Evolutionary conservation across 1,140 invertebrate genomes (phyloP).

Genomic region (Drepana arcuata): DNA sequence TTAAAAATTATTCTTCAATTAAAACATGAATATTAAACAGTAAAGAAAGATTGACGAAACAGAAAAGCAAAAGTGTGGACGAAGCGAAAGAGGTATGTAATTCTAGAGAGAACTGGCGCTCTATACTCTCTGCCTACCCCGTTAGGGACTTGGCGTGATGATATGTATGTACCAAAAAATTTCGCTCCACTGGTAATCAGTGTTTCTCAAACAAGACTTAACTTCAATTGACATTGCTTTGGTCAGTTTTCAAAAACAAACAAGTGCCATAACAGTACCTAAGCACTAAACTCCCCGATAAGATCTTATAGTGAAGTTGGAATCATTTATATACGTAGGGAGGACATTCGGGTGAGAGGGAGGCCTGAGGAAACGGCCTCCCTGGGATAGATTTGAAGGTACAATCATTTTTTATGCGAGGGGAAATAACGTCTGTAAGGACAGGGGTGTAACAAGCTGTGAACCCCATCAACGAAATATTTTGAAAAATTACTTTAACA

Average conservation of each 20-base stretch:
- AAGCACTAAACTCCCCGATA: not conserved
- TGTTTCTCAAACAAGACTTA: no score
- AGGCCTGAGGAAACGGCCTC: constrained; percentile 39
- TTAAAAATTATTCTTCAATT: no score
- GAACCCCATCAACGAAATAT: constrained; percentile 1
- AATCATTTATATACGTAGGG: constrained; percentile 44
- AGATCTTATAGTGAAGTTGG: constrained; percentile 20
- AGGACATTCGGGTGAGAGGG: constrained; percentile 29
- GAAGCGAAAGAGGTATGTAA: no score
- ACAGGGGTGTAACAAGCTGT: constrained; percentile 19
- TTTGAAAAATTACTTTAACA: no score
- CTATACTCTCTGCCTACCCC: no score
- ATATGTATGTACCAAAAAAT: no score
- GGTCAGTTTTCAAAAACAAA: not conserved
- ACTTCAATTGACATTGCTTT: not conserved
- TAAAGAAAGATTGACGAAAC: no score
- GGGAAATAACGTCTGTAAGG: constrained; percentile 43
- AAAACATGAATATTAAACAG: no score
- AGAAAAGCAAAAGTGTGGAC: no score
- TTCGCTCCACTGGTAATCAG: no score
- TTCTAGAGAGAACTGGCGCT: no score
- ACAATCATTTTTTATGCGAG: constrained; percentile 71
- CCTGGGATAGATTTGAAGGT: constrained; percentile 68
- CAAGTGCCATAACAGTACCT: not conserved
- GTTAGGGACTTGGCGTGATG: no score